Percentiles rank a stretch among this genome's conserved stretches.
Evolutionary conservation across 35 echinoderm and acorn worm species (phyloP).

Genomic region (Strongylocentrotus purpuratus): DNA sequence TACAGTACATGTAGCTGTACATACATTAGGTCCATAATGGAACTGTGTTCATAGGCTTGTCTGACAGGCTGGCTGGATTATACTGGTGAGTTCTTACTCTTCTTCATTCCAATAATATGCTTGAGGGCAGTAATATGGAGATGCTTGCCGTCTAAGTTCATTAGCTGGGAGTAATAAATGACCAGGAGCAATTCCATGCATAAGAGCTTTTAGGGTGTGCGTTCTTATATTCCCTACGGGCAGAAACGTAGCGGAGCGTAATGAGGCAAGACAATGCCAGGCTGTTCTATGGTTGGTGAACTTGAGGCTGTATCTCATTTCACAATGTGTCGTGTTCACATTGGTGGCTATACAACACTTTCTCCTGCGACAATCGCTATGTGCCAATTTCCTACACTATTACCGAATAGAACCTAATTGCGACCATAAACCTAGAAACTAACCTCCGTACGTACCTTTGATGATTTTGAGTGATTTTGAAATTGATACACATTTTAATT

Average conservation of each 20-base stretch:
- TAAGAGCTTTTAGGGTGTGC: not conserved
- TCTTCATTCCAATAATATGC: not conserved
- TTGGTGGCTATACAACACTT: no score
- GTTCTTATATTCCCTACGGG: not conserved
- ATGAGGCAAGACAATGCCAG: constrained; percentile 15
- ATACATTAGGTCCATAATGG: not conserved
- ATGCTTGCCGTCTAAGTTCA: not conserved
- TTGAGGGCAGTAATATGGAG: not conserved
- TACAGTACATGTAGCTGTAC: not conserved
- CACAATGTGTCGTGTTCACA: not conserved
- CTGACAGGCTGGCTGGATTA: not conserved
- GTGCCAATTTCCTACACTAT: no score
- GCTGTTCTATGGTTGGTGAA: not conserved
- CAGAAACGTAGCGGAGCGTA: not conserved
- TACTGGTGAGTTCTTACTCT: not conserved
- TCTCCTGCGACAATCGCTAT: no score
- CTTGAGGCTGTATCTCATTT: not conserved
- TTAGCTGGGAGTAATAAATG: constrained; percentile 17
- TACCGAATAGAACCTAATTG: no score
- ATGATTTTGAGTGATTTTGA: no score
- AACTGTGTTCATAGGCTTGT: not conserved
- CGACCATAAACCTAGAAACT: no score
- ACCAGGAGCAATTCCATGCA: not conserved
- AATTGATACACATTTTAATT: no score
- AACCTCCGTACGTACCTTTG: no score